These are phyloP conservation scores for Chionoecetes opilio DNA, from an alignment of 1,140 invertebrate genomes.

Conservation along the genomic window DNA sequence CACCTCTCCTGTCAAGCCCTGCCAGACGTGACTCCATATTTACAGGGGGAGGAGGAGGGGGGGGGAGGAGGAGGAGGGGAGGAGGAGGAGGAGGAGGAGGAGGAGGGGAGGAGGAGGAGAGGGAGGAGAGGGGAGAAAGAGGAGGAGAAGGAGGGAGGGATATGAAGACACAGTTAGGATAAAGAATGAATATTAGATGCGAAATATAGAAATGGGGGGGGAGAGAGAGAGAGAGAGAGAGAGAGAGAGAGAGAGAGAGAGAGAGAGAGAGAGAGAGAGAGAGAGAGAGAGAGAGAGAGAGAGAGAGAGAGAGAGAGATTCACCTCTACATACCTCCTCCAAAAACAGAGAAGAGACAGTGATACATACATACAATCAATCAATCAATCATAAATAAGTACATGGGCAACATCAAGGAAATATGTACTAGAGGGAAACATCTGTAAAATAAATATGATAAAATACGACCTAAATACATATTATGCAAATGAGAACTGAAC, in stretches of 20 bases:
- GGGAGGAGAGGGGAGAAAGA: too few species aligned
- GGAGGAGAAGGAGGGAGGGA: background rate
- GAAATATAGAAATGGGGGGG: background rate
- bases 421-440: too few species aligned
- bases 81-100: slow-evolving; percentile 34
- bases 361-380: too few species aligned
- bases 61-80: background rate
- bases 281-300: slow-evolving; percentile 46
- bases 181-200: background rate
- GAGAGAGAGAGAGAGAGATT: background rate
- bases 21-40: background rate
- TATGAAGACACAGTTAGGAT: too few species aligned
- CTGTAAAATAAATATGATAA: too few species aligned
- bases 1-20: too few species aligned
- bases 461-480: slow-evolving; percentile 32
- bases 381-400: too few species aligned
- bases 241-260: slow-evolving; percentile 18
- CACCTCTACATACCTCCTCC: too few species aligned
- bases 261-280: slow-evolving; percentile 32
- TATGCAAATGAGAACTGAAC: background rate
- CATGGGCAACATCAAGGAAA: too few species aligned
- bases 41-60: background rate
- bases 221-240: slow-evolving; percentile 35
- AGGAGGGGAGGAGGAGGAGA: background rate
- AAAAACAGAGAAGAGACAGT: too few species aligned